These are phyloP conservation scores for Lophura nycthemera DNA, from an alignment of 2,113 vertebrate species.

Conservation along the genomic window DNA sequence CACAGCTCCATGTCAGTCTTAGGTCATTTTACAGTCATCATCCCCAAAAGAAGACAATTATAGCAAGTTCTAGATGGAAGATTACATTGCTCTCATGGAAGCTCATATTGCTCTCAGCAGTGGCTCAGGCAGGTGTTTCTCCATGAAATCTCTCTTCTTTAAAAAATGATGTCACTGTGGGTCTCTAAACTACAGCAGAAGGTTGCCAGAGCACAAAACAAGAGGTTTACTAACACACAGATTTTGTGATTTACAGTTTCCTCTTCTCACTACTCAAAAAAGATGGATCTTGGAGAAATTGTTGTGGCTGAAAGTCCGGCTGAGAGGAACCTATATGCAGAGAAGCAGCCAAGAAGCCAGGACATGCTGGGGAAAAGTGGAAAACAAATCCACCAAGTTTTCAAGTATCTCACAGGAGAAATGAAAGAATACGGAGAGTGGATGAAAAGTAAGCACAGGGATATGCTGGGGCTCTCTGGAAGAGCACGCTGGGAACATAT, in stretches of 20 bases:
- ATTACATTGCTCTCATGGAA: background rate
- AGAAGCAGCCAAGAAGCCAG: conserved; percentile 1
- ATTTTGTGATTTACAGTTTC: conserved; percentile 10
- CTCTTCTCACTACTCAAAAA: background rate
- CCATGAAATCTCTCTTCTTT: background rate
- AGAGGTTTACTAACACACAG: background rate
- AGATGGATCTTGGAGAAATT: conserved; percentile 71
- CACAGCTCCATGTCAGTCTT: background rate
- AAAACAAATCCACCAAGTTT: conserved; percentile 28
- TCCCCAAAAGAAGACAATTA: background rate
- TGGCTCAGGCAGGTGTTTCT: background rate
- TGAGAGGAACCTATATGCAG: background rate
- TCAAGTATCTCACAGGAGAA: conserved; percentile 73
- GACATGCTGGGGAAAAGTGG: background rate
- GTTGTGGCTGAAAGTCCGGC: background rate
- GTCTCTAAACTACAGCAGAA: background rate
- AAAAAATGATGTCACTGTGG: fast-evolving
- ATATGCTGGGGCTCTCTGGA: background rate
- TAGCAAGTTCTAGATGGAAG: background rate
- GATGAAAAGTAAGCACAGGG: conserved; percentile 78
- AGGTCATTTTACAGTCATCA: background rate
- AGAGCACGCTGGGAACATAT: background rate
- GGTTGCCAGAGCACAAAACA: background rate
- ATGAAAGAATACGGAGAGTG: conserved; percentile 80
- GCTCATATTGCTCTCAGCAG: background rate